Conservation (phyloP, 2,888 invertebrate genomes). For the Melikaiella ostensackeni region DNA sequence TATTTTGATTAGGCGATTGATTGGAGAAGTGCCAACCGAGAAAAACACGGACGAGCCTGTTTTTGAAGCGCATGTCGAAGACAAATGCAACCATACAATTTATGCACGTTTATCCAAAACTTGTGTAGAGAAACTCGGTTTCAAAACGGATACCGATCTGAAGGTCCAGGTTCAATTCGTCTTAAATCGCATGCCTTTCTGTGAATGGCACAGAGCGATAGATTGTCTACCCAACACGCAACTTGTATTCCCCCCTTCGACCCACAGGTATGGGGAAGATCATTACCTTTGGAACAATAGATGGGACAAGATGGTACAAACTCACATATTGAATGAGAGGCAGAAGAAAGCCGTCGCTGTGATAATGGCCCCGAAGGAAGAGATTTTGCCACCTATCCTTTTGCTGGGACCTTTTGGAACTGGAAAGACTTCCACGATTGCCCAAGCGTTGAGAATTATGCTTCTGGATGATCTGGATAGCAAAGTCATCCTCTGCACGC, state of each 20-base stretch:
- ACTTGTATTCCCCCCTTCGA: constrained; percentile 82
- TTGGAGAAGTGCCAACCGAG: constrained; percentile 2
- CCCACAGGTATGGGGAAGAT: constrained; percentile 3
- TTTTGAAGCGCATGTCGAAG: constrained; percentile 88
- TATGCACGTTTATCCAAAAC: constrained; percentile 85
- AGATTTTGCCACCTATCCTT: constrained; percentile 84
- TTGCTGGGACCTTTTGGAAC: constrained; percentile 92
- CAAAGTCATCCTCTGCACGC: constrained; percentile 89
- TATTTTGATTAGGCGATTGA: constrained; percentile 75
- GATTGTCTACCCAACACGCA: constrained; percentile 86
- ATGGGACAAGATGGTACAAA: constrained; percentile 24
- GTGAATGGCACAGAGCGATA: constrained; percentile 91
- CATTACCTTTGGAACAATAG: constrained; percentile 18
- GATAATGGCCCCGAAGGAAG: constrained; percentile 83
- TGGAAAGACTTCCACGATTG: constrained; percentile 91
- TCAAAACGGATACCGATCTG: constrained; percentile 83
- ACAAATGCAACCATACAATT: constrained; percentile 88
- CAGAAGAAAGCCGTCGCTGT: constrained; percentile 89
- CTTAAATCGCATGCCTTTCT: constrained; percentile 87
- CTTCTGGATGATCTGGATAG: constrained; percentile 82
- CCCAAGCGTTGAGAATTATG: constrained; percentile 77
- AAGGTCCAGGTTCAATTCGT: constrained; percentile 89
- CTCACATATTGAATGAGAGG: constrained; percentile 82
- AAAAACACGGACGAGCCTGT: constrained; percentile 10
- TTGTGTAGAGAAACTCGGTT: constrained; percentile 82